Base-by-base conservation (phyloP, 2,888 invertebrate species). In the Tenthredo mesomela region DNA sequence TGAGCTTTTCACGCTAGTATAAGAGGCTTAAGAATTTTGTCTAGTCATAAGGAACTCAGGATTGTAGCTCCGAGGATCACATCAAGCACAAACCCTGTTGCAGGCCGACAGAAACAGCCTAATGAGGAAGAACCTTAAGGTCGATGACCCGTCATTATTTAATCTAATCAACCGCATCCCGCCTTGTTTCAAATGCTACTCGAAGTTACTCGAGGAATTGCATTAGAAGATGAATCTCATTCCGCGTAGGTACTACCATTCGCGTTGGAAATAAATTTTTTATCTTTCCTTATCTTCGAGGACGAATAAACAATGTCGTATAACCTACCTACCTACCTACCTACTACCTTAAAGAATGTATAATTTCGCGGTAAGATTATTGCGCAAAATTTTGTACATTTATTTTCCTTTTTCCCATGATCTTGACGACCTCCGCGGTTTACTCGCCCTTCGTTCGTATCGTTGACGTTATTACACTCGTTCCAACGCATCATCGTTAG, bases 141-240 rank as follows among this genome's bases (percentile, higher is more conserved):
- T 80, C 82, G 43, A 70, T 67, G 80, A 67, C 78, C 77, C n/a
- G 80, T 50, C 84, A 61, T 84, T 78, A 84, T 80, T 80, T 84
- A 78, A 65, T 78, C 78, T 78, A 84, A 84, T 84, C 78, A 78
- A 67, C 40, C 47, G 33, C 21, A n/a, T 43, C 21, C 43, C 25
- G n/a, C 7, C 58, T 80, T 2, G 9, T 61, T 80, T 61, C 7
- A 40, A 54, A 12, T 6, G 40, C 25, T n/a, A n/a, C 21, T 61
- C 12, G 37, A 61, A n/a, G 54, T 10, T 54, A 37, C 54, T n/a
- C n/a, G 50, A 33, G n/a, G 1, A 29, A 12, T 29, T n/a, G 65
- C 47, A 47, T 47, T 6, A 15, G 9, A 40, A 73, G 21, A 21
- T 67, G 18, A 10, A 73, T n/a, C 15, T 33, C 25, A 70, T 61